Conservation (phyloP, 2,888 invertebrate genomes). For the Barypeithes pellucidus region DNA sequence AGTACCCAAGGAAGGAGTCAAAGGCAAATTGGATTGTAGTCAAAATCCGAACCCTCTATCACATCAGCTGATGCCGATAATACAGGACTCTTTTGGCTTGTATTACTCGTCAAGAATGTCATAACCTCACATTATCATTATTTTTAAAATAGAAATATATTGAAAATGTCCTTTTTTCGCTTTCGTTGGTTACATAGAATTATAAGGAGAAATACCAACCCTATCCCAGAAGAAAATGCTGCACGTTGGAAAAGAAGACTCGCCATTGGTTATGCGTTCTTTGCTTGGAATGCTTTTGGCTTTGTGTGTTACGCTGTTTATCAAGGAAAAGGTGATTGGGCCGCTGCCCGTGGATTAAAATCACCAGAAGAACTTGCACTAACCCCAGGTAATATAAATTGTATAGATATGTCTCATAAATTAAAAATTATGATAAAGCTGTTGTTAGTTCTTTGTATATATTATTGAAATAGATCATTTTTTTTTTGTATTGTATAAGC, state of each 20-base stretch:
- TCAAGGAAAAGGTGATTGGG: conserved; percentile 75
- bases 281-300: conserved; percentile 84
- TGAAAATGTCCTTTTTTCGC: conserved; percentile 69
- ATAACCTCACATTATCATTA: too few species aligned
- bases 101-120: too few species aligned
- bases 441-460: too few species aligned
- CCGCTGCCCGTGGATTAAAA: conserved; percentile 68
- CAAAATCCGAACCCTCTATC: not conserved
- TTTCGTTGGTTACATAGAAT: conserved; percentile 72
- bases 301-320: conserved; percentile 75
- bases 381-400: conserved; percentile 73
- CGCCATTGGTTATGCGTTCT: conserved; percentile 77
- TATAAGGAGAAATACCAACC: conserved; percentile 71
- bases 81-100: not conserved
- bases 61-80: not conserved
- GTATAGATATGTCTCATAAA: too few species aligned
- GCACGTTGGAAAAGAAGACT: conserved; percentile 76
- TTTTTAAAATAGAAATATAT: not conserved
- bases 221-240: conserved; percentile 73
- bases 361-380: conserved; percentile 74
- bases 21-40: too few species aligned
- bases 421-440: too few species aligned
- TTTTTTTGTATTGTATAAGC: too few species aligned
- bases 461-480: too few species aligned
- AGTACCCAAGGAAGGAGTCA: too few species aligned